Evolutionary conservation across 2,113 vertebrate species (phyloP), one percentile per base, ranked within the genome.

Genomic region (Butorides virescens): DNA sequence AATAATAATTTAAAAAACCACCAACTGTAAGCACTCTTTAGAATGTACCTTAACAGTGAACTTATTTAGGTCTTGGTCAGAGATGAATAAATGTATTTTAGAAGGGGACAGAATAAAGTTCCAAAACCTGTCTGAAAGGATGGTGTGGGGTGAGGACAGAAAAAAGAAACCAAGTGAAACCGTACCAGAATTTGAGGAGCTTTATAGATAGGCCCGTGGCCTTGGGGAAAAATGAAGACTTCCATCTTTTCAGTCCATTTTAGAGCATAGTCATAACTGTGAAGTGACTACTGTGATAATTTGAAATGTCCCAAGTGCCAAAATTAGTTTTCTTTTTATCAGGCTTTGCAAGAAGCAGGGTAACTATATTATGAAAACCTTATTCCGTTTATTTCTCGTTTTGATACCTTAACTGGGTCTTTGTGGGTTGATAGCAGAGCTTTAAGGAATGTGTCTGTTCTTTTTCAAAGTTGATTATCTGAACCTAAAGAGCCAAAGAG

Each of bases 281-380:
- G 56, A 81, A 89, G 55, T 87, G 4, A 16, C 44, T 81, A 26
- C 47, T 86, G 59, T 77, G 47, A 44, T 83, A 55, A 61, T 86
- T 66, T 61, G 56, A 87, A 93, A 46, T 62, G 11, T 58, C 37
- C 49, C 8, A 83, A 68, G 62, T 83, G 67, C 88, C 83, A 49
- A 62, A 92, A 93, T 83, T 32, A 70, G 58, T 92, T 90, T 87
- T 72, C 62, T 82, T 90, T 89, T 91, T 65, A 87, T 95, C 83
- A 89, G 49, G 53, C 53, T 52, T 87, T 82, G 62, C 77, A 88
- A 77, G 79, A 86, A 83, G 71, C 90, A 53, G 68, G 7, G 23
- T 93, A 86, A 90, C 86, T 86, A 1, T 68, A 62, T 83, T 94
- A 59, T 8, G 32, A 80, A 85, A 92, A 88, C 46, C 70, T 91